Evolutionary conservation across 2,888 invertebrate species (phyloP).

Genomic region (Adineta ricciae): DNA sequence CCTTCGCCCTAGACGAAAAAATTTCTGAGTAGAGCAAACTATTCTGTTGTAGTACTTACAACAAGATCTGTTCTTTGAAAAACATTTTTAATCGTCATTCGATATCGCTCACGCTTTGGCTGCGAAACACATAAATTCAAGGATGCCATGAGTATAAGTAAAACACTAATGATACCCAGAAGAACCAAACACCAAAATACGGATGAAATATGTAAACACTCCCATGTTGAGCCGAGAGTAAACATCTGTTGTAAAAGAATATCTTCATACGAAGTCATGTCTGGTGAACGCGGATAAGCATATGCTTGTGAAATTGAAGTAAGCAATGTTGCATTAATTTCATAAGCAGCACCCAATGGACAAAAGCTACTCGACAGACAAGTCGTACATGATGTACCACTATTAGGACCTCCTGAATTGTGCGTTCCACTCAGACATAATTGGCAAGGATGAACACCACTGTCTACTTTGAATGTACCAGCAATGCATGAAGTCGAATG

Average conservation of each 20-base stretch:
- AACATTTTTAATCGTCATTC: neutral
- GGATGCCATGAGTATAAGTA: neutral
- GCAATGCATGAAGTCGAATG: neutral
- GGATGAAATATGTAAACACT: neutral
- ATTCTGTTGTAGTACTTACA: neutral
- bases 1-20: neutral
- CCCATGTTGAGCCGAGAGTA: neutral
- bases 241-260: neutral
- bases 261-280: neutral
- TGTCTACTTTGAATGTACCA: neutral
- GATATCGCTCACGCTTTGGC: neutral
- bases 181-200: neutral
- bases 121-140: neutral
- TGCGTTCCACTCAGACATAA: neutral
- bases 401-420: neutral
- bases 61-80: neutral
- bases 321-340: neutral
- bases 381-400: neutral
- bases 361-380: neutral
- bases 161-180: neutral
- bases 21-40: no score
- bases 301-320: neutral
- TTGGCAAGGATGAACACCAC: neutral
- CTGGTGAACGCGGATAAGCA: constrained; percentile 1
- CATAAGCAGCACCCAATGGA: neutral